These are phyloP conservation scores for Vicugna pacos DNA, from an alignment of 2,113 vertebrate genomes.

Conservation along the genomic window DNA sequence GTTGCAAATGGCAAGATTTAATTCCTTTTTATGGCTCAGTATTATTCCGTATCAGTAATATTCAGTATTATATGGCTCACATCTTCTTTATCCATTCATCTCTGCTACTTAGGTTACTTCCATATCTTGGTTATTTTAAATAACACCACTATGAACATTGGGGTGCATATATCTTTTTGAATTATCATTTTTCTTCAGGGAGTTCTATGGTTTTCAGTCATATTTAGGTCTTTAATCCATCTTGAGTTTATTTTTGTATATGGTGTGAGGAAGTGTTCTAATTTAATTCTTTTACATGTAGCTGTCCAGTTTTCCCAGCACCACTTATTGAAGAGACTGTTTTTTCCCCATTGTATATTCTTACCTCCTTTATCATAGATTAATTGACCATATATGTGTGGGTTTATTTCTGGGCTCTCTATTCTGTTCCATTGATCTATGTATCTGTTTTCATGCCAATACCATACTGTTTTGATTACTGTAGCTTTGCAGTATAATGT, in stretches of 20 bases:
- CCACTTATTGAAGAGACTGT: not conserved
- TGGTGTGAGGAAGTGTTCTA: not conserved
- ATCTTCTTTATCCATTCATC: not conserved
- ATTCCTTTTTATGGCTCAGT: not conserved
- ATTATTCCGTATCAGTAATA: no score
- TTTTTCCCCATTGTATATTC: not conserved
- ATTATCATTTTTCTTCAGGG: not conserved
- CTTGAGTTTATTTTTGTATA: not conserved
- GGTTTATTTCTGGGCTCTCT: not conserved
- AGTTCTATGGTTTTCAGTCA: not conserved
- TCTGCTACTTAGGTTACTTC: not conserved
- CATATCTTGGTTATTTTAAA: not conserved
- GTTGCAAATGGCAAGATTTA: not conserved
- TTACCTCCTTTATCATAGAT: not conserved
- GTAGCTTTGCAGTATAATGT: not conserved
- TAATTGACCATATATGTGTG: not conserved
- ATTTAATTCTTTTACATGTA: not conserved
- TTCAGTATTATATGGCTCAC: no score
- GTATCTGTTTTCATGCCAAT: not conserved
- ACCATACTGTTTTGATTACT: not conserved
- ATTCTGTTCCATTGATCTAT: not conserved
- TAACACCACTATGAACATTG: not conserved
- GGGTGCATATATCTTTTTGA: not conserved
- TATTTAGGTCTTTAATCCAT: not conserved
- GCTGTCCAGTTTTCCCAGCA: not conserved